Conservation (phyloP, 2,797 vertebrate species). For the Neostethus bicornis region DNA sequence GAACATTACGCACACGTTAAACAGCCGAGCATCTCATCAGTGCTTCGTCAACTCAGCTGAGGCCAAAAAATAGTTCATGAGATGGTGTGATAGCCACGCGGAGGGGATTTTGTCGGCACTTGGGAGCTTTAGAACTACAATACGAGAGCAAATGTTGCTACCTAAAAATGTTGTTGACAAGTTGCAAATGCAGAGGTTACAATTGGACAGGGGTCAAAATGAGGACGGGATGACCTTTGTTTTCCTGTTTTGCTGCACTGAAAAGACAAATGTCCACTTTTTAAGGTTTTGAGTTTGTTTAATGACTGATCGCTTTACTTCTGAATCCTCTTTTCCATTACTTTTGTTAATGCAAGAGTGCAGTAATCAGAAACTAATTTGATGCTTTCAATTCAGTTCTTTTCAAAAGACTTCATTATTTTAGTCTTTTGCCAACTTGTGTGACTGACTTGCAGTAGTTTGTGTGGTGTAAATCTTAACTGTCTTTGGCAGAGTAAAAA, state of each 20-base stretch:
- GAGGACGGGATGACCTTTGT: constrained; percentile 30
- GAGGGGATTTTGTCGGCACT: constrained; percentile 40
- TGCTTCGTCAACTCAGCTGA: constrained; percentile 49
- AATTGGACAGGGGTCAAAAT: constrained; percentile 27
- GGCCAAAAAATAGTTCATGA: constrained; percentile 53
- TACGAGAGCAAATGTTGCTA: constrained; percentile 48
- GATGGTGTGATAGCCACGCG: constrained; percentile 48
- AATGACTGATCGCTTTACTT: no score
- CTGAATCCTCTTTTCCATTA: no score
- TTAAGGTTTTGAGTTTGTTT: not conserved
- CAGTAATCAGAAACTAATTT: no score
- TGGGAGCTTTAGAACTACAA: constrained; percentile 29
- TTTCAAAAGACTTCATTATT: no score
- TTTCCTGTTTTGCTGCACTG: not conserved
- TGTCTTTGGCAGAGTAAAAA: no score
- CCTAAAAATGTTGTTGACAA: constrained; percentile 65
- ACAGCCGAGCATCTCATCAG: constrained; percentile 61
- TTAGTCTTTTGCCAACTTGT: no score
- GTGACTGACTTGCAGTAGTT: no score
- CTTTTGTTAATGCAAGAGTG: no score
- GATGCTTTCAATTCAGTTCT: no score
- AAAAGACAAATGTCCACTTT: not conserved
- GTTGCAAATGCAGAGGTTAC: constrained; percentile 27
- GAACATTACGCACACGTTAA: constrained; percentile 70
- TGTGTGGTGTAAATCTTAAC: no score